Base-by-base conservation (phyloP, 2,888 invertebrate species). In the Anticlea derivata region DNA sequence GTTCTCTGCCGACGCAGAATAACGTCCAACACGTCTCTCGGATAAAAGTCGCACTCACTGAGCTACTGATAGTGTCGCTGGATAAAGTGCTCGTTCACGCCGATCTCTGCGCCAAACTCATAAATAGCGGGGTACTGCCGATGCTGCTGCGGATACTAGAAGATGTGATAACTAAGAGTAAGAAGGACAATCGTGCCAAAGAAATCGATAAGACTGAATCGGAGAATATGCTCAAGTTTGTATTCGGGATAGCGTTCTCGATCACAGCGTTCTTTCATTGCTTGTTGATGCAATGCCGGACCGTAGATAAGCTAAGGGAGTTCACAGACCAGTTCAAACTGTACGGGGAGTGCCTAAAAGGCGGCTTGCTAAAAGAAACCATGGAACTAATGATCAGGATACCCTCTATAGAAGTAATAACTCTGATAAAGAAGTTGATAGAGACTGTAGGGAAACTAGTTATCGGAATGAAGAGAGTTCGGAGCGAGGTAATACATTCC, bases 51-150 rank as follows among this genome's bases (percentile, higher is more conserved):
- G 91, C 92, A 0, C 71, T 93, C 12, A 92, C 92, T 0, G 92
- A 92, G 60, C 75, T 94, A 0, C 83, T 94, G 51, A 84, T 93
- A 11, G 91, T 91, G 5, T 89, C 93, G 0, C 63, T 94, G 45
- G 92, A 93, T 54, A 91, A 92, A 59, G 92, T 92, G 0, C 74
- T 92, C 7, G 69, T 87, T 5, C 82, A 92, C 37, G 78, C 91
- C 3, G 92, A 92, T 35, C 82, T 92, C 5, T 92, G 92, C 45
- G 91, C 91, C 29, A 92, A 92, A 43, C 78, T 93, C 2, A 92
- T 93, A 33, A 92, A 92, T 61, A 92, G 92, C 63, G 93, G 93
- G 0, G 85, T 93, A 17, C 63, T 94, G n/a, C 93, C 93, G 1
- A 92, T 93, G 91, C 83, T 93, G 30, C 75, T 93, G 5, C 78